Evolutionary conservation across 53 echinoderm and acorn worm species (phyloP), one percentile per base, ranked within the genome.

Genomic region (Paelopatides confundens): DNA sequence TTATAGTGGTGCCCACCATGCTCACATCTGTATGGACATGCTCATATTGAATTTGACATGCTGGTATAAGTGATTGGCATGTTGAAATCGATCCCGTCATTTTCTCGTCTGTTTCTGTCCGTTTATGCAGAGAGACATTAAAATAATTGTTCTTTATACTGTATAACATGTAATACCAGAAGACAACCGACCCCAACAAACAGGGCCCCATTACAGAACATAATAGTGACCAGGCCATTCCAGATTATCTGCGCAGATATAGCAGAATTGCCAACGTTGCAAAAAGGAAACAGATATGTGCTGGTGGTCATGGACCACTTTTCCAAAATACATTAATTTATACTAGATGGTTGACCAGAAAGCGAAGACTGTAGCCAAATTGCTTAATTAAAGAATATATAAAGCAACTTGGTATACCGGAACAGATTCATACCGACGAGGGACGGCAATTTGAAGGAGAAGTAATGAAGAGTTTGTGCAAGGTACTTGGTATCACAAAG

Each of bases 281-380:
- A n/a, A n/a, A n/a, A n/a, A n/a, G 48, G 48, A 48, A 0, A 48
- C 48, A 48, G 48, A 14, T 48, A 86, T 38, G 58, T 70, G 1
- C 35, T 86, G 39, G 86, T 86, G 15, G 6, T 86, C 32, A 40
- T 86, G 2, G 86, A 86, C 34, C 74, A 86, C n/a, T 64, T 85
- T 31, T 81, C n/a, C 92, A 0, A 93, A 92, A 43, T 92, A 92
- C 67, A 62, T 92, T 0, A 85, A 84, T 64, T 64, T 86, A 17
- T 86, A 86, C 28, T 33, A 70, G 2, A 86, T 71, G 71, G 30
- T 10, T 23, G 39, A 86, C 24, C 86, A 86, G 32, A 71, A 54
- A 5, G 71, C 86, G 14, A 54, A 18, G 27, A 86, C 86, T 40
- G 68, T 68, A 10, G 49, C 86, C 7, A 67, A 67, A 50, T n/a